Percentiles rank a stretch among this genome's conserved stretches.
Evolutionary conservation across 1,140 invertebrate genomes (phyloP).

Genomic region (Listronotus oregonensis): DNA sequence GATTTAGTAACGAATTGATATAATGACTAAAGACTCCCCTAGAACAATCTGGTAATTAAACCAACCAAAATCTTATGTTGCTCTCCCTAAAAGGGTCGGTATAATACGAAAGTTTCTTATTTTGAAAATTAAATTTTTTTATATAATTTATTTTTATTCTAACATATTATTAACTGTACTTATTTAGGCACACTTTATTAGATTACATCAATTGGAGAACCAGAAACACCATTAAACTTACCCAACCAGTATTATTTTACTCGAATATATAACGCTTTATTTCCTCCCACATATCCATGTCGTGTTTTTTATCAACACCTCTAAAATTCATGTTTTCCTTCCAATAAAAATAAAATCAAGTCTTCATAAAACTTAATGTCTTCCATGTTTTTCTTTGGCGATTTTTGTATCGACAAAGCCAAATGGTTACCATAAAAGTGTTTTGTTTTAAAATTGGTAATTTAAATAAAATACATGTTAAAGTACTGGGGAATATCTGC

Average conservation of each 20-base stretch:
- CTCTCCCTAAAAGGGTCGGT: no score
- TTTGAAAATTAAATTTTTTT: no score
- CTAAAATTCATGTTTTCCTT: constrained; percentile 21
- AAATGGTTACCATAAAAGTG: constrained; percentile 20
- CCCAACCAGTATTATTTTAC: constrained; percentile 14
- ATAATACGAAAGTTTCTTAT: no score
- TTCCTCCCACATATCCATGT: constrained; percentile 16
- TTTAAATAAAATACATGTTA: not conserved
- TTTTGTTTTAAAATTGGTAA: not conserved
- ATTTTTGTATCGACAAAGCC: constrained; percentile 22
- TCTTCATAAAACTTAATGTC: constrained; percentile 32
- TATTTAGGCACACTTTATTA: no score
- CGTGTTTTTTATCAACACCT: constrained; percentile 25
- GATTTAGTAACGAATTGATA: no score
- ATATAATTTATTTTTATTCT: no score
- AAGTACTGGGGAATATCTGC: not conserved
- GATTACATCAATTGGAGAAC: no score
- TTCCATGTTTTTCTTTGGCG: constrained; percentile 21
- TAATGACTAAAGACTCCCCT: no score
- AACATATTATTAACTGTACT: no score
- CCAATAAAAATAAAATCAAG: constrained; percentile 28
- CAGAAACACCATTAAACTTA: no score
- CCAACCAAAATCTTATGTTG: no score
- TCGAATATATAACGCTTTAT: constrained; percentile 16
- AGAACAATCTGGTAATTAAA: no score